phyloP scores from a whole-genome alignment of 2,113 vertebrate species.

The Turnix velox region DNA sequence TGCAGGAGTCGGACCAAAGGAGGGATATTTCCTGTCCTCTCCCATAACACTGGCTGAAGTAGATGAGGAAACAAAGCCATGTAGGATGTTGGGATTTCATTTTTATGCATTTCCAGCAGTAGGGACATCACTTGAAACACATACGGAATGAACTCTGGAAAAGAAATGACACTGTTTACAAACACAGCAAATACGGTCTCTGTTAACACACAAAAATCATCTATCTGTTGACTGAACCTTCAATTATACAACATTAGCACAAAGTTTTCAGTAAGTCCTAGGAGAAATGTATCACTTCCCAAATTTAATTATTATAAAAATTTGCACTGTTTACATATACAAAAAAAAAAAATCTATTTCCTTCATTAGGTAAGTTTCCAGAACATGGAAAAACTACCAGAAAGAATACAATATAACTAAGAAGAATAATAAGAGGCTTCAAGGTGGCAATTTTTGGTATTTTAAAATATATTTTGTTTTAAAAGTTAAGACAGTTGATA shows the following conservation, averaged over 20 bases:
- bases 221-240: fast-evolving
- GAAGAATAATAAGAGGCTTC: not conserved
- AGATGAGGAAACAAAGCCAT: slow-evolving; percentile 97
- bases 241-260: not conserved
- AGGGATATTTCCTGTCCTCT: slow-evolving; percentile 94
- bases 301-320: not conserved
- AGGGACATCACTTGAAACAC: slow-evolving; percentile 99
- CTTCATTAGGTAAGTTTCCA: not conserved
- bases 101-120: slow-evolving; percentile 95
- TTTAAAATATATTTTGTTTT: not conserved
- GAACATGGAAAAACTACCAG: not conserved
- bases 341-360: not conserved
- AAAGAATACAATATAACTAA: not conserved
- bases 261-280: not conserved
- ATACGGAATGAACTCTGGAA: slow-evolving; percentile 94
- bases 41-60: slow-evolving; percentile 94
- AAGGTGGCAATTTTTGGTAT: not conserved
- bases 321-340: not conserved
- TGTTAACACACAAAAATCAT: not conserved
- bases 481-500: not conserved
- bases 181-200: not conserved
- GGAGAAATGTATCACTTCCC: not conserved
- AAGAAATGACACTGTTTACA: not conserved
- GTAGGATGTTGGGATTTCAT: slow-evolving; percentile 88
- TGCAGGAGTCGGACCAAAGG: slow-evolving; percentile 95